Conservation (phyloP, 2,888 invertebrate species). For the Scaptomyza parva region DNA sequence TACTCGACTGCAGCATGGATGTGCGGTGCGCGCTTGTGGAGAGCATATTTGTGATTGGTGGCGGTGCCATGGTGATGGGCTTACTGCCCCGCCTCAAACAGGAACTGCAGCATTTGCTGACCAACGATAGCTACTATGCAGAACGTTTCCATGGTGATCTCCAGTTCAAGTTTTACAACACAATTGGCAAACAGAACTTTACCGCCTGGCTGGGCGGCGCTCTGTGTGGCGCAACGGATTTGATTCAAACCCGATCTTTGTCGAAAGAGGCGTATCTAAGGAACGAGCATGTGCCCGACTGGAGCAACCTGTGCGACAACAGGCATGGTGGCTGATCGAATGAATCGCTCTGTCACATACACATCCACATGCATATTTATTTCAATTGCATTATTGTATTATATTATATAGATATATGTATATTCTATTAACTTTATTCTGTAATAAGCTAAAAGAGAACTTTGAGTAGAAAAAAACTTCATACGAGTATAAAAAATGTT, state of each 20-base stretch:
- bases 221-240: slow-evolving; percentile 91
- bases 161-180: slow-evolving; percentile 91
- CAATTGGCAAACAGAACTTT: slow-evolving; percentile 93
- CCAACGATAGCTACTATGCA: slow-evolving; percentile 87
- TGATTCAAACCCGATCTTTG: slow-evolving; percentile 89
- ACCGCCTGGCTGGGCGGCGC: slow-evolving; percentile 95
- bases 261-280: slow-evolving; percentile 91
- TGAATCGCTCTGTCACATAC: slow-evolving; percentile 6
- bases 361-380: slow-evolving; percentile 24
- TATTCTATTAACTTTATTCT: slow-evolving; percentile 11
- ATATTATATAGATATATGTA: slow-evolving; percentile 17
- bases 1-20: slow-evolving; percentile 93
- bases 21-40: slow-evolving; percentile 90
- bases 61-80: slow-evolving; percentile 93
- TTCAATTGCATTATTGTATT: slow-evolving; percentile 19
- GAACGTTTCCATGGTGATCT: slow-evolving; percentile 85
- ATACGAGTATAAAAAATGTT: slow-evolving; percentile 57
- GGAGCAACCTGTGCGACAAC: slow-evolving; percentile 87
- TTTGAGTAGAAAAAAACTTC: slow-evolving; percentile 49
- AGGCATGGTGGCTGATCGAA: slow-evolving; percentile 67
- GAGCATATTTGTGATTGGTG: slow-evolving; percentile 95
- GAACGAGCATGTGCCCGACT: slow-evolving; percentile 91
- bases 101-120: slow-evolving; percentile 90
- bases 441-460: slow-evolving; percentile 56
- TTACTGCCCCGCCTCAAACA: slow-evolving; percentile 91